These are phyloP conservation scores for Pachliopta kotzebuea DNA, from an alignment of 2,888 invertebrate genomes.

Conservation along the genomic window DNA sequence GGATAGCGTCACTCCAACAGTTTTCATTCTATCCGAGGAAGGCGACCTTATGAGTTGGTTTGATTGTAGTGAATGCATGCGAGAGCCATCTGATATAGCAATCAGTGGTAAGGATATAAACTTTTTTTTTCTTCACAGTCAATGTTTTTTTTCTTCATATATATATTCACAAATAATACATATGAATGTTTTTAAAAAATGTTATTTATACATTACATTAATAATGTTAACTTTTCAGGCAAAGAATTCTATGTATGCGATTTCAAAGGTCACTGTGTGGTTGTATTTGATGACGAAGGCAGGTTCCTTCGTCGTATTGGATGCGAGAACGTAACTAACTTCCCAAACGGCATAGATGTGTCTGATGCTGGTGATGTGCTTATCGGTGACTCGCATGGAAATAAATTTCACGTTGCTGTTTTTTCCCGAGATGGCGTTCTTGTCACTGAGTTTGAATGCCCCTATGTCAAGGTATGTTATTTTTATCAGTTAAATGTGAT, in stretches of 20 bases:
- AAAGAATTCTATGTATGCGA: constrained; percentile 98
- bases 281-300: constrained; percentile 96
- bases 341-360: constrained; percentile 98
- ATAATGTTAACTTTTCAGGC: constrained; percentile 75
- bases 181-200: too few species aligned
- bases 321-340: constrained; percentile 96
- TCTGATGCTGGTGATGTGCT: constrained; percentile 98
- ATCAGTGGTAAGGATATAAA: constrained; percentile 87
- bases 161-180: neutral
- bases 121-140: neutral
- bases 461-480: constrained; percentile 92
- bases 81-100: constrained; percentile 98
- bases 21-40: constrained; percentile 95
- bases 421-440: constrained; percentile 93
- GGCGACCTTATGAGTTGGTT: constrained; percentile 98
- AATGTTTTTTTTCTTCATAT: neutral
- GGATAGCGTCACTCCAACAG: constrained; percentile 97
- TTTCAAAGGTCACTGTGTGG: constrained; percentile 98
- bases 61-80: constrained; percentile 98
- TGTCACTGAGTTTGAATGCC: constrained; percentile 97
- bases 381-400: constrained; percentile 98
- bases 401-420: constrained; percentile 98
- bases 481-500: neutral
- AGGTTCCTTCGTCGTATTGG: constrained; percentile 96
- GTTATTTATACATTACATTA: neutral